Conservation (phyloP, 35 echinoderm and acorn worm genomes). For the Acanthaster planci region DNA sequence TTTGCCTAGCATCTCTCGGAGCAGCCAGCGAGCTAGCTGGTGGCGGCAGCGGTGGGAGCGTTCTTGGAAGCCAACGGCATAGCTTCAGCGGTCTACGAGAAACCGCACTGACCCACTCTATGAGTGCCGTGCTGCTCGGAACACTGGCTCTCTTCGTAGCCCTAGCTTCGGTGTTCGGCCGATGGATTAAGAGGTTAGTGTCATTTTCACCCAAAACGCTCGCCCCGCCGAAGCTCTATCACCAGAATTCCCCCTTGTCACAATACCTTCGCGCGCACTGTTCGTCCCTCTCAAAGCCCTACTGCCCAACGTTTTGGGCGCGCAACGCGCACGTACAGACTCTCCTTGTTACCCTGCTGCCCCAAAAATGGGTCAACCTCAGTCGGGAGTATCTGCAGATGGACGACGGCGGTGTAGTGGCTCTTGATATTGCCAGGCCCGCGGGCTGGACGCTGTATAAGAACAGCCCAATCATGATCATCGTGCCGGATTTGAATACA, state of each 20-base stretch:
- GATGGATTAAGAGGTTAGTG: constrained; percentile 28
- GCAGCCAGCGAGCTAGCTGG: background rate
- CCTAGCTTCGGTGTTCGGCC: constrained; percentile 17
- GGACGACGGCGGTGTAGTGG: constrained; percentile 74
- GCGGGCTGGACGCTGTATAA: background rate
- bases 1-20: constrained; percentile 7
- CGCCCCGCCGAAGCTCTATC: constrained; percentile 43
- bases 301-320: constrained; percentile 40
- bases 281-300: constrained; percentile 25
- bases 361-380: constrained; percentile 39
- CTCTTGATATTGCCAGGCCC: constrained; percentile 63
- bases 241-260: constrained; percentile 11
- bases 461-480: constrained; percentile 48
- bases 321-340: constrained; percentile 47
- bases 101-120: constrained; percentile 12
- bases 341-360: constrained; percentile 5
- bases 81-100: constrained; percentile 31
- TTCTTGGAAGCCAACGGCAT: background rate
- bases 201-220: constrained; percentile 7
- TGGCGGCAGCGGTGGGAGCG: background rate
- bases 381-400: constrained; percentile 64
- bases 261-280: constrained; percentile 43
- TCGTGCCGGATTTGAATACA: constrained; percentile 62
- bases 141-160: constrained; percentile 34
- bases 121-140: constrained; percentile 22